phyloP scores from a whole-genome alignment of 53 echinoderm and acorn worm species.

The Astropecten irregularis region DNA sequence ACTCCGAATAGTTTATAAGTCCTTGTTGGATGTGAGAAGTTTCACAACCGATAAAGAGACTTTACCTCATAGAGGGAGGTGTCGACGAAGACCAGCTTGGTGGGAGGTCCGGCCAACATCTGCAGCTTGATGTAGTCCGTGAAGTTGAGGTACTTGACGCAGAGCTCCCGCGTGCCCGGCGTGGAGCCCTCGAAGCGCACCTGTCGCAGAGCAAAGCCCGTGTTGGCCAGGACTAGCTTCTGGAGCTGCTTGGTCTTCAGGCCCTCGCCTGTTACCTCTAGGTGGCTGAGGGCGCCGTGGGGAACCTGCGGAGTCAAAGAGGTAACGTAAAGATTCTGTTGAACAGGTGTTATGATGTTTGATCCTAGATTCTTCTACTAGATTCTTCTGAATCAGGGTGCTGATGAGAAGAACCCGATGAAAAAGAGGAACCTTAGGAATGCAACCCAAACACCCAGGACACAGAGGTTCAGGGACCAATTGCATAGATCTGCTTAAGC shows the following conservation, averaged over 20 bases:
- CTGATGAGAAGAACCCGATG: too few relatives aligned
- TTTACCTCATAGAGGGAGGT: conserved; percentile 76
- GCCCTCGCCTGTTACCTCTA: conserved; percentile 70
- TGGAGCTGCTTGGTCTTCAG: conserved; percentile 73
- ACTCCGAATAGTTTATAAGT: too few relatives aligned
- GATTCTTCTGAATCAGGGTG: too few relatives aligned
- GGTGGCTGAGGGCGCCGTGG: conserved; percentile 79
- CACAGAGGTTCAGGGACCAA: too few relatives aligned
- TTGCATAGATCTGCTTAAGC: too few relatives aligned
- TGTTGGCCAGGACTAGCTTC: conserved; percentile 67
- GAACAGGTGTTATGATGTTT: too few relatives aligned
- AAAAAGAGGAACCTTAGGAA: too few relatives aligned
- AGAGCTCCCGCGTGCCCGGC: conserved; percentile 66
- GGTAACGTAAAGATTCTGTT: not conserved
- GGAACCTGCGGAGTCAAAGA: too few relatives aligned
- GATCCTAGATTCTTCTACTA: too few relatives aligned
- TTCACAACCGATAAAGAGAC: too few relatives aligned
- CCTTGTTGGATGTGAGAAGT: too few relatives aligned
- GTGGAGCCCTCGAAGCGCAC: conserved; percentile 68
- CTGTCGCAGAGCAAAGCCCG: conserved; percentile 82
- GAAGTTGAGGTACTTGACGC: conserved; percentile 73
- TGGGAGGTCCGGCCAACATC: conserved; percentile 71
- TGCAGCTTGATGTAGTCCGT: conserved; percentile 77
- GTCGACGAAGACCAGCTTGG: conserved; percentile 70
- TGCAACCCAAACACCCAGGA: too few relatives aligned